Conservation (phyloP, 2,113 vertebrate species). For the Apteryx owenii region DNA sequence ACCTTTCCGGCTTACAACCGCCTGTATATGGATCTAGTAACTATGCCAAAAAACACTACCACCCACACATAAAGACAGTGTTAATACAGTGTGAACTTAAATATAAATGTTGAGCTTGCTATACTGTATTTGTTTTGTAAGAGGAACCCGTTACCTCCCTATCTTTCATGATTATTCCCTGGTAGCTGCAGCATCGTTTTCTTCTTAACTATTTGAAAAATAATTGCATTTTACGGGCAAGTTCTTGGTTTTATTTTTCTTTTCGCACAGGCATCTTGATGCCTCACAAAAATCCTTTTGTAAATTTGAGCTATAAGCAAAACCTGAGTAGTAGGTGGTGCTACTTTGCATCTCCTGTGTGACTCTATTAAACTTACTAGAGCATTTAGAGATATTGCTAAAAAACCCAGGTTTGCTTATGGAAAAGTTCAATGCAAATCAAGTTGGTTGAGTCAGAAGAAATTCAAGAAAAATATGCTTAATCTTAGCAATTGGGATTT, state of each 20-base stretch:
- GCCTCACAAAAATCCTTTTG: neutral
- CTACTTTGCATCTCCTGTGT: neutral
- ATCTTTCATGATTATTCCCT: neutral
- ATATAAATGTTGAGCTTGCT: neutral
- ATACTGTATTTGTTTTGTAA: neutral
- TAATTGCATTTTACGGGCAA: neutral
- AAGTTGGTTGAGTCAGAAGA: neutral
- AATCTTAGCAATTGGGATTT: neutral
- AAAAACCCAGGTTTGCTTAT: neutral
- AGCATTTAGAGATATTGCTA: neutral
- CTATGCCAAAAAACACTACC: slow-evolving; percentile 28
- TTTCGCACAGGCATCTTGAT: neutral
- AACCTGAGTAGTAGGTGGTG: neutral
- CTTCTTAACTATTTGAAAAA: neutral
- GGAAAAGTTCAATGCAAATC: neutral
- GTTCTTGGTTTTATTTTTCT: neutral
- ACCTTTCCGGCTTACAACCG: neutral
- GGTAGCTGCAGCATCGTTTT: neutral
- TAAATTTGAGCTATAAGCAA: neutral
- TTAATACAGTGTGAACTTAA: neutral
- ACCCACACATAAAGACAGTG: neutral
- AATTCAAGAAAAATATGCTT: neutral
- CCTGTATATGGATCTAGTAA: neutral
- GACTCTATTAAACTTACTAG: neutral
- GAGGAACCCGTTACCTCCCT: neutral